A percentile compares a stretch with the other conserved stretches of the same genome.
Conservation (phyloP, 2,888 invertebrate species). For the Orchestes rusci region DNA sequence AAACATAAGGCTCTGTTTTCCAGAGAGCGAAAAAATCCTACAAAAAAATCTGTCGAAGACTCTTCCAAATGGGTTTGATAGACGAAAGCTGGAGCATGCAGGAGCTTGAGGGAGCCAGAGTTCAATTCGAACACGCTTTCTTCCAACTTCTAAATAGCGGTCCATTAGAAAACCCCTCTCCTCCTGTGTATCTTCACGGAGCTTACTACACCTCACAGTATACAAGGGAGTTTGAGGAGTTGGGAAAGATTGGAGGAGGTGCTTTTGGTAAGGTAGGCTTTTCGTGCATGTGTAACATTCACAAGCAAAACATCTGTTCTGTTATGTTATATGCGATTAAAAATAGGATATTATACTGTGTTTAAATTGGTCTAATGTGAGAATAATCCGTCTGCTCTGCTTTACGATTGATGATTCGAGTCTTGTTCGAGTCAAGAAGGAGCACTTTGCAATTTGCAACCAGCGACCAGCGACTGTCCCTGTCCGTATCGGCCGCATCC, state of each 20-base stretch:
- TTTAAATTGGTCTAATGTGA: no score
- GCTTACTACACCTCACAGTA: slow-evolving; percentile 56
- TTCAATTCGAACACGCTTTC: slow-evolving; percentile 60
- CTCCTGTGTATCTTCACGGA: slow-evolving; percentile 43
- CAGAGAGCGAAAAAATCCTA: slow-evolving; percentile 8
- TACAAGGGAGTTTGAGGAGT: slow-evolving; percentile 61
- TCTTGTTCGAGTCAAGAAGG: neutral
- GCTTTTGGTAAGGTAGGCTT: slow-evolving; percentile 64
- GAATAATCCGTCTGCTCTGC: no score
- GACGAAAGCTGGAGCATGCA: slow-evolving; percentile 62
- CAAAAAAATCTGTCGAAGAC: slow-evolving; percentile 58
- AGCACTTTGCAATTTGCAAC: neutral
- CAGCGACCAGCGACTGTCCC: no score
- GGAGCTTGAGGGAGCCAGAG: slow-evolving; percentile 63
- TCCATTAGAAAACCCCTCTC: slow-evolving; percentile 34
- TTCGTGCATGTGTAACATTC: no score
- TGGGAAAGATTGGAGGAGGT: slow-evolving; percentile 62
- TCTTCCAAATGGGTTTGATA: slow-evolving; percentile 61
- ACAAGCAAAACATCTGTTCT: no score
- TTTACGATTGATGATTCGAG: neutral
- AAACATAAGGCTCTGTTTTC: slow-evolving; percentile 2
- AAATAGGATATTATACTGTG: neutral
- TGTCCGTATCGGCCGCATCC: no score
- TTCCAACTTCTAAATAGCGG: slow-evolving; percentile 55
- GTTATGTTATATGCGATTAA: no score